Evolutionary conservation across 92 coral and sea anemone species (phyloP), one percentile per base, ranked within the genome.

Genomic region (Desmophyllum pertusum): DNA sequence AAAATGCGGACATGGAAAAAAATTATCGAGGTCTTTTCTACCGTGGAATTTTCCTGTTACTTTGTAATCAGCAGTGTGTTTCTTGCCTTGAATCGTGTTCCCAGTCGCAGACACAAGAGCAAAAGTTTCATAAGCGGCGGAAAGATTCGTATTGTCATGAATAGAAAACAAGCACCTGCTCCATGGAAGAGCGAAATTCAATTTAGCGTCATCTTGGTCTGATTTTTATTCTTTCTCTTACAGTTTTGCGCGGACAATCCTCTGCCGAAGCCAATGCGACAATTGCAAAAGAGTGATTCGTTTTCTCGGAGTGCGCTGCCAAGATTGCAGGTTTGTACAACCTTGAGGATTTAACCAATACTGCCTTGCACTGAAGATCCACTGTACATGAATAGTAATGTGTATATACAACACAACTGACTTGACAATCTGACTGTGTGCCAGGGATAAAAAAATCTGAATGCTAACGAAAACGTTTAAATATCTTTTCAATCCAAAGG

Each of bases 291-390:
- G 90, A 53, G 89, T 88, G 31, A 94, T 96, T 10, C 93, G 98
- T 11, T 92, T 96, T 90, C 84, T 90, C 23, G 98, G 98, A 21
- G 90, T 94, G 53, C 92, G 97, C 31, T 96, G 98, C 79, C 88
- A 92, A 57, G 91, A 89, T 70, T 96, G 98, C 92, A 94, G 98
- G 98, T 96, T n/a, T 48, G 94, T 73, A 18, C 23, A 48, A 37
- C 17, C 10, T 41, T 29, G 19, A 42, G 51, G 53, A 41, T 46
- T 69, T 31, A 80, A 37, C 35, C 42, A 66, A 36, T 43, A 36
- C 30, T 38, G 66, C 29, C 25, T 29, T 81, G 76, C 63, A 69
- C 64, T 8, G 62, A 66, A 52, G 5, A 36, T 61, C 77, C 19
- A 19, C 42, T 69, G 48, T 35, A 68, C 55, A 39, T 53, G 86